Conservation (phyloP, 2,888 invertebrate species). For the Meandrusa payeni region DNA sequence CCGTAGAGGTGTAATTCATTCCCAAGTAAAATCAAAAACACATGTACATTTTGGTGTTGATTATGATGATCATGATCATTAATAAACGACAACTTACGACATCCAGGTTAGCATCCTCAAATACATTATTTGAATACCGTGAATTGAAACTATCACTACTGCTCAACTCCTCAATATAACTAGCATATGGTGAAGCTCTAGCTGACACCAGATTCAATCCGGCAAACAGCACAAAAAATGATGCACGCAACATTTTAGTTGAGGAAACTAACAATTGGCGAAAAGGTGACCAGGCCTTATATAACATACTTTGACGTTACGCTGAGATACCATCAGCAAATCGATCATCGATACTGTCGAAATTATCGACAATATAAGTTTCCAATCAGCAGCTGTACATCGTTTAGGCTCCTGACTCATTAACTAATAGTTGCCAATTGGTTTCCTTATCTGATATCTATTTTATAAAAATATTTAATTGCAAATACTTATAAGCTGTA, state of each 20-base stretch:
- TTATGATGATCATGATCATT: no score
- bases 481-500: no score
- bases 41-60: no score
- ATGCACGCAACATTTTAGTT: not conserved
- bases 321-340: not conserved
- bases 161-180: slow-evolving; percentile 40
- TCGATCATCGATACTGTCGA: not conserved
- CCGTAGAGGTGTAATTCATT: no score
- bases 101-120: slow-evolving; percentile 58
- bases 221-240: slow-evolving; percentile 15
- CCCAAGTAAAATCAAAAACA: no score
- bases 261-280: not conserved
- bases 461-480: no score
- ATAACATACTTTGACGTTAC: not conserved
- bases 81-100: no score
- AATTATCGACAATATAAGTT: not conserved
- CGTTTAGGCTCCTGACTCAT: no score
- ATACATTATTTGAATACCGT: slow-evolving; percentile 48
- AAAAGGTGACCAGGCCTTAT: not conserved
- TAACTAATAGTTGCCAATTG: no score
- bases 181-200: slow-evolving; percentile 42
- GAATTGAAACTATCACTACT: slow-evolving; percentile 28
- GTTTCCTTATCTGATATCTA: no score
- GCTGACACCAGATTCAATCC: slow-evolving; percentile 29
- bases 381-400: not conserved